phyloP scores from a whole-genome alignment of 2,113 vertebrate genomes.

The Lucifuga dentata region DNA sequence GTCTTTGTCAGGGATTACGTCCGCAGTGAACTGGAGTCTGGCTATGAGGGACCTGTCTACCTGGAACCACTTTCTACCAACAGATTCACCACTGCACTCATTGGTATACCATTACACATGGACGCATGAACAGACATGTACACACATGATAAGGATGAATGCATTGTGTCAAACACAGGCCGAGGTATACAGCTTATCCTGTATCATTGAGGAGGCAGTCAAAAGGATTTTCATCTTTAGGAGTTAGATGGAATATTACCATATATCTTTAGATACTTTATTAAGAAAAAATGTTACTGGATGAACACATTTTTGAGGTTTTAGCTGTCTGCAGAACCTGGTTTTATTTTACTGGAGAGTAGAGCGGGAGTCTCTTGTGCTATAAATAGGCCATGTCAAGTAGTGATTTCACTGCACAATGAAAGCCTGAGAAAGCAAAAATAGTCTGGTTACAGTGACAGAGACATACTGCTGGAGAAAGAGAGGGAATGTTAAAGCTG shows the following conservation, averaged over 20 bases:
- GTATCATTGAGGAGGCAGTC: background rate
- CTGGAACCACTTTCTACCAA: slow-evolving; percentile 97
- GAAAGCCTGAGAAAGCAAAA: slow-evolving; percentile 40
- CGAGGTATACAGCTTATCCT: background rate
- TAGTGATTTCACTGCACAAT: slow-evolving; percentile 33
- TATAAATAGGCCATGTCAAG: slow-evolving; percentile 38
- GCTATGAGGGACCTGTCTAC: slow-evolving; percentile 95
- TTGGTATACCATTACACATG: slow-evolving; percentile 84
- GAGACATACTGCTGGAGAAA: slow-evolving; percentile 11
- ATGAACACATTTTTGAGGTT: background rate
- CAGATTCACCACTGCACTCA: slow-evolving; percentile 95
- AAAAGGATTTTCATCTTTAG: background rate
- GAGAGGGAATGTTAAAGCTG: background rate
- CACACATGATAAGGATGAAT: background rate
- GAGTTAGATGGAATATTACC: too few relatives aligned
- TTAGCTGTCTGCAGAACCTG: slow-evolving; percentile 18
- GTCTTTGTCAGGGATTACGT: slow-evolving; percentile 91
- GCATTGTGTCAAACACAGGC: background rate
- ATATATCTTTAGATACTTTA: too few relatives aligned
- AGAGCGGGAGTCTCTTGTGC: slow-evolving; percentile 38
- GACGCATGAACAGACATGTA: background rate
- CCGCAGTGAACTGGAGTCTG: slow-evolving; percentile 94
- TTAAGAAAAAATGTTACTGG: background rate
- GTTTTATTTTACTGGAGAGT: slow-evolving; percentile 35
- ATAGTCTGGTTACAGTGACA: slow-evolving; percentile 29